phyloP scores from a whole-genome alignment of 2,113 vertebrate genomes.

The Spermophilus dauricus region DNA sequence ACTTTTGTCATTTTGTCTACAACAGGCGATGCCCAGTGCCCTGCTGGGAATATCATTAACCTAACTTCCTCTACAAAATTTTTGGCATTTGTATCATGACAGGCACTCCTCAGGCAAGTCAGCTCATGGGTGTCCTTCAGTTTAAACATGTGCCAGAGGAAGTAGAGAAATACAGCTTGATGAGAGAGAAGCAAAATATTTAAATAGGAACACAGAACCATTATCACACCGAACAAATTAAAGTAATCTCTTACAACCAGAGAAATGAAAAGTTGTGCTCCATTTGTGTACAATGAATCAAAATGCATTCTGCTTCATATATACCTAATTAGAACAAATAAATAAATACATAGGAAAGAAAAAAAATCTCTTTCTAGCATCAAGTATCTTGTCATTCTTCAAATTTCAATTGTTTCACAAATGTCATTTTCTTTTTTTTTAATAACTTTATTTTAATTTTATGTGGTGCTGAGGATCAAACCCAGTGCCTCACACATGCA shows the following conservation, averaged over 20 bases:
- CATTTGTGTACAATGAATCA: too few relatives aligned
- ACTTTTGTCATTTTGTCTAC: slow-evolving; percentile 49
- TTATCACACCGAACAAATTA: slow-evolving; percentile 30
- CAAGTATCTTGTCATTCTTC: slow-evolving; percentile 10
- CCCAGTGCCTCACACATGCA: too few relatives aligned
- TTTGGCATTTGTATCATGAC: slow-evolving; percentile 54
- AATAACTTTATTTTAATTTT: too few relatives aligned
- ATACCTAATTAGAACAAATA: too few relatives aligned
- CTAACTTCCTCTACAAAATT: slow-evolving; percentile 60
- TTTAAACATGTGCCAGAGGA: slow-evolving; percentile 48
- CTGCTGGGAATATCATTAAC: slow-evolving; percentile 59
- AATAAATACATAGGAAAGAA: too few relatives aligned
- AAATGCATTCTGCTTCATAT: too few relatives aligned
- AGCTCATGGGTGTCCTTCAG: not conserved
- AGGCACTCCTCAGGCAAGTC: not conserved
- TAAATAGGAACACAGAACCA: not conserved
- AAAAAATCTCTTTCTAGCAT: not conserved
- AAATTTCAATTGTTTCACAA: slow-evolving; percentile 26
- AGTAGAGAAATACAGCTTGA: not conserved
- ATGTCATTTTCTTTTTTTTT: not conserved
- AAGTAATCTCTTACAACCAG: slow-evolving; percentile 33
- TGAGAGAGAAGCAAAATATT: slow-evolving; percentile 49
- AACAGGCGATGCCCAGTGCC: slow-evolving; percentile 19
- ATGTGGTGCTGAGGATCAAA: too few relatives aligned
- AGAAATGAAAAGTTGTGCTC: too few relatives aligned